Evolutionary conservation across 2,113 vertebrate genomes (phyloP), one percentile per base, ranked within the genome.

Genomic region (Passer montanus): DNA sequence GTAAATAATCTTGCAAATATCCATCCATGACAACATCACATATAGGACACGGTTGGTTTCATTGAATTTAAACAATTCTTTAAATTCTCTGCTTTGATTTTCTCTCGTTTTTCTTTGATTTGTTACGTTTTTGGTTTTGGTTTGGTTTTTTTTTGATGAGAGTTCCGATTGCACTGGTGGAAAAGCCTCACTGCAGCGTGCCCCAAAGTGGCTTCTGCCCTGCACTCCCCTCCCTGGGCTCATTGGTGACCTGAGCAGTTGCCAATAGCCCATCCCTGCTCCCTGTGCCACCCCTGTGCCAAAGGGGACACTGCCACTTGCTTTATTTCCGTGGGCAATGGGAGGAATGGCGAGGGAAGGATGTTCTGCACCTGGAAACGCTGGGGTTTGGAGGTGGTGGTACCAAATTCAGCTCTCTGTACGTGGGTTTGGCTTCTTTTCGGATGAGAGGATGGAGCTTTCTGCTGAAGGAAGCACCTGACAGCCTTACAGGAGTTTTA

Each of bases 31-130:
- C 90, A 98, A 98, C 98, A 98, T 98, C 98, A 97, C 97, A 97
- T 97, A 95, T 97, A 98, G 98, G 98, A 98, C 96, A 98, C 97
- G 98, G 98, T 98, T 98, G 98, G 98, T 98, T 98, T 92, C 96
- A 95, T 91, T 97, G 96, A 97, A 97, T 98, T 98, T 98, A 94
- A 97, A 90, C 62, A 63, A 94, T 97, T 97, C 78, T 98, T 97
- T 87, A 39, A 79, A 72, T 87, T 90, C 95, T 93, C 76, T 79
- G 90, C 91, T 97, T 87, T 89, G 91, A 90, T 94, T 93, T 95
- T 84, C 69, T 90, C 85, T 83, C 44, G 59, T 82, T 93, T 95
- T 88, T 55, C 58, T 94, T 95, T 97, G 33, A 37, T 96, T 94
- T 92, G 17, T 91, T 78, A 75, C 4, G 84, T 78, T 87, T 95